Evolutionary conservation across 2,797 vertebrate species (phyloP), one percentile per base, ranked within the genome.

Genomic region (Crenuchus spilurus): DNA sequence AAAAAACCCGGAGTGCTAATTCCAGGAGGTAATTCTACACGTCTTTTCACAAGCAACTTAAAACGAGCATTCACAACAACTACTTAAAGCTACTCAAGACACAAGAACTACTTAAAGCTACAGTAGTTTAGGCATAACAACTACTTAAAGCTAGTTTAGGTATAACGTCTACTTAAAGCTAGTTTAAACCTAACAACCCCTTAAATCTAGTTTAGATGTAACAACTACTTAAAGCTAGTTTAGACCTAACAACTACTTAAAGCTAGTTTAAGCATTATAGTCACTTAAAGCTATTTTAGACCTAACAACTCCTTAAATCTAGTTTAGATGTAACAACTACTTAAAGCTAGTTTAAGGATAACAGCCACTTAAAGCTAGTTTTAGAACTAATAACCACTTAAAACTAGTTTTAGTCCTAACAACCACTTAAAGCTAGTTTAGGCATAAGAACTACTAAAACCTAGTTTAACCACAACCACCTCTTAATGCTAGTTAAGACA

Each of bases 1-100:
- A 54, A 60, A 76, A 78, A 76, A 42, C 60, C 44, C 65, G 66
- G 74, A 20, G 51, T 62, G n/a, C n/a, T n/a, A n/a, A n/a, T n/a
- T n/a, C n/a, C n/a, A n/a, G n/a, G n/a, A n/a, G n/a, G n/a, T n/a
- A n/a, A n/a, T n/a, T n/a, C n/a, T n/a, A n/a, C n/a, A n/a, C n/a
- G n/a, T n/a, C n/a, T n/a, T n/a, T 37, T 37, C 35, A 37, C 4
- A 37, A 37, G 35, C 35, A 37, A 37, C 10, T 37, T 10, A 37
- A 37, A 4, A 37, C 35, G 35, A 37, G 35, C n/a, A n/a, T n/a
- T n/a, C n/a, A n/a, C n/a, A n/a, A n/a, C n/a, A n/a, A n/a, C n/a
- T n/a, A n/a, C n/a, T n/a, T n/a, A n/a, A n/a, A n/a, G n/a, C n/a
- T n/a, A n/a, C n/a, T n/a, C n/a, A n/a, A n/a, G n/a, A n/a, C n/a